These are phyloP conservation scores for Ophion costatus DNA, from an alignment of 2,888 invertebrate genomes.

Conservation along the genomic window DNA sequence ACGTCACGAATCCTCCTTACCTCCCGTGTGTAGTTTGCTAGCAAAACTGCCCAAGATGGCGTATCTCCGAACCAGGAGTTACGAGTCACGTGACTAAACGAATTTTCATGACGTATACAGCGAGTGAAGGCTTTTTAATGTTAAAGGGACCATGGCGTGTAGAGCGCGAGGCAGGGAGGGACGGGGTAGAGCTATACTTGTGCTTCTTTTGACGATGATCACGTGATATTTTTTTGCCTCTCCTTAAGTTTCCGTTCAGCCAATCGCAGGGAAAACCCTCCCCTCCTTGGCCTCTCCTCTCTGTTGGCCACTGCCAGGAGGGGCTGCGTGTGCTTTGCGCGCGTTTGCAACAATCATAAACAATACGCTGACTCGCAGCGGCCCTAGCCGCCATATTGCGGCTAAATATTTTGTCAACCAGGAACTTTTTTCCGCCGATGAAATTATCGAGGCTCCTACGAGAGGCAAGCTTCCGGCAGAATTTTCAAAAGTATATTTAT, in stretches of 20 bases:
- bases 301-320: conserved; percentile 11
- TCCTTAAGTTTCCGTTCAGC: conserved; percentile 47
- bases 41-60: conserved; percentile 81
- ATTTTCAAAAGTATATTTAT: conserved; percentile 40
- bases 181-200: conserved; percentile 33
- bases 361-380: conserved; percentile 23
- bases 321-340: conserved; percentile 20
- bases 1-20: conserved; percentile 80
- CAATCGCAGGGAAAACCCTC: conserved; percentile 39
- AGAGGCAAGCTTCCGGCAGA: neutral
- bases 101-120: conserved; percentile 78
- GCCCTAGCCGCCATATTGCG: neutral
- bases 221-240: conserved; percentile 58
- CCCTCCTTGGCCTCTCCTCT: neutral
- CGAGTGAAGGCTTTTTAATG: conserved; percentile 64
- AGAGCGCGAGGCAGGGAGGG: conserved; percentile 32
- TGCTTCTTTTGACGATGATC: conserved; percentile 53
- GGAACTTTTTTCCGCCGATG: neutral
- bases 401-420: neutral
- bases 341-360: conserved; percentile 54
- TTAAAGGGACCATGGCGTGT: conserved; percentile 75
- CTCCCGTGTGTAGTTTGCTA: conserved; percentile 72
- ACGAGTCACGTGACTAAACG: conserved; percentile 77
- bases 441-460: neutral
- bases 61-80: conserved; percentile 49